phyloP scores from a whole-genome alignment of 2,113 vertebrate species.

The Anolis sagrei region DNA sequence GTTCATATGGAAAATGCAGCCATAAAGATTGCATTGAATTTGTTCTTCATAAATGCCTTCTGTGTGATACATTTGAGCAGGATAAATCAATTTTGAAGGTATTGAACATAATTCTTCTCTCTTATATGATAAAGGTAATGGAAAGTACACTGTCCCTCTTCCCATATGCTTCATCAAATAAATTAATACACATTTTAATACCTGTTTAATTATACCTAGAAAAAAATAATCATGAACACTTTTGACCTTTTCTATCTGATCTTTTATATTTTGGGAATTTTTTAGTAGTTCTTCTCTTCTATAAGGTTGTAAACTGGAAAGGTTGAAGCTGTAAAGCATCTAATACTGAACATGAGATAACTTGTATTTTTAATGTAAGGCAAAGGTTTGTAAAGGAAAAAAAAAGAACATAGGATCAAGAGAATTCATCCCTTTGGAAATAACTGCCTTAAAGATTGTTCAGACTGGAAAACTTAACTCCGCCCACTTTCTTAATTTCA shows the following conservation, averaged over 20 bases:
- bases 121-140: neutral
- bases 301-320: constrained; percentile 62
- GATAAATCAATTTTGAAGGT: neutral
- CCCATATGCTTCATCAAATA: neutral
- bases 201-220: neutral
- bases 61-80: no score
- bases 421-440: constrained; percentile 12
- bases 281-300: constrained; percentile 33
- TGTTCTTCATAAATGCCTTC: neutral
- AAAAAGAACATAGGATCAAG: constrained; percentile 25
- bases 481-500: constrained; percentile 23
- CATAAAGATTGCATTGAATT: neutral
- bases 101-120: neutral
- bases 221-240: neutral
- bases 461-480: constrained; percentile 21
- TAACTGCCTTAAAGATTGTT: neutral
- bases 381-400: constrained; percentile 36
- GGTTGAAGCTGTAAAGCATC: constrained; percentile 68
- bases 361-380: constrained; percentile 58
- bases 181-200: neutral
- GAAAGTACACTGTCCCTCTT: neutral
- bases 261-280: constrained; percentile 15
- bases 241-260: constrained; percentile 39
- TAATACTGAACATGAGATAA: constrained; percentile 51
- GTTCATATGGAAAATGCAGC: neutral